These are phyloP conservation scores for Typhlomys cinereus DNA, from an alignment of 2,113 vertebrate genomes.

Conservation along the genomic window DNA sequence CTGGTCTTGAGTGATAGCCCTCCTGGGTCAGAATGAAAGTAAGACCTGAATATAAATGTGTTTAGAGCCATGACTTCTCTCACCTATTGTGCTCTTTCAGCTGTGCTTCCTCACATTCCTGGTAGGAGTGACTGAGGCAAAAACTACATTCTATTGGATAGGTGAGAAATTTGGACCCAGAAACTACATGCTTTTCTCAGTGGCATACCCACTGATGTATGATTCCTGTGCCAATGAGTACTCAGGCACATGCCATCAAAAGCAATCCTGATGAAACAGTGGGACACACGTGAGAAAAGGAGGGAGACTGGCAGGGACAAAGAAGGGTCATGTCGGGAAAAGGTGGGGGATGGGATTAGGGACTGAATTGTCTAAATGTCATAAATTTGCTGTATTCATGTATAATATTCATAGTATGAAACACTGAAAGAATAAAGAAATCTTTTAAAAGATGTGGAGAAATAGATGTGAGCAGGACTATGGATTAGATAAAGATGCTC, in stretches of 20 bases:
- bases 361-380: no score
- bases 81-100: neutral
- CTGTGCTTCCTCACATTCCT: neutral
- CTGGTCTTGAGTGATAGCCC: conserved; percentile 42
- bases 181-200: conserved; percentile 1
- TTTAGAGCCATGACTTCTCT: neutral
- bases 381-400: no score
- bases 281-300: no score
- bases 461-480: neutral
- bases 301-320: no score
- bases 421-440: neutral
- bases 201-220: no score
- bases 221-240: no score
- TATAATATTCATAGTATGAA: no score
- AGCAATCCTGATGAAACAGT: no score
- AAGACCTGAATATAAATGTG: conserved; percentile 40
- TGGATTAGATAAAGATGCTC: neutral
- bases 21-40: conserved; percentile 22
- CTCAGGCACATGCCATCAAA: no score
- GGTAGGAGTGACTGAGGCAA: neutral
- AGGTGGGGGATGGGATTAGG: no score
- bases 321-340: no score
- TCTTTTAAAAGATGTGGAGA: neutral
- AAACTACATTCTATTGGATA: neutral
- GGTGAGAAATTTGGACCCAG: neutral